Evolutionary conservation across 2,797 vertebrate species (phyloP).

Genomic region (Chaetophractus vellerosus): DNA sequence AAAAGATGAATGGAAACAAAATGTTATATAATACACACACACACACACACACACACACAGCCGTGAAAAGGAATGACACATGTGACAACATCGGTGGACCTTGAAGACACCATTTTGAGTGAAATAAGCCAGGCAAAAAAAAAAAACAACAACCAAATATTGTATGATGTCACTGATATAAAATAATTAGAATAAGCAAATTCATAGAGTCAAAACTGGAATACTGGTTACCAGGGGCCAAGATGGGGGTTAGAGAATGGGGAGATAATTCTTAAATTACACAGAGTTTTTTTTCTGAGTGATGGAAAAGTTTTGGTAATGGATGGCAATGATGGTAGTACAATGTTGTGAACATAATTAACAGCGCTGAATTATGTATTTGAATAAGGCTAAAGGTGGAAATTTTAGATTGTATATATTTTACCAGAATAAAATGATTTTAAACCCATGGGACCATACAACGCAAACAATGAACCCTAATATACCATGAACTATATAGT

Average conservation of each 20-base stretch:
- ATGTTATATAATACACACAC: neutral
- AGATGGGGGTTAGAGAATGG: too few species aligned
- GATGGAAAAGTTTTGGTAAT: neutral
- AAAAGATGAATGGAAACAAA: neutral
- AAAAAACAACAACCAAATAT: rapidly evolving
- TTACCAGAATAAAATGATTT: too few species aligned
- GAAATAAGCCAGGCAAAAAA: neutral
- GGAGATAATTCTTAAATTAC: too few species aligned
- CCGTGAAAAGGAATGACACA: neutral
- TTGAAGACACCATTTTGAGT: neutral
- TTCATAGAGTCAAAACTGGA: neutral
- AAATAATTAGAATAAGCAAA: neutral
- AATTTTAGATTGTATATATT: too few species aligned
- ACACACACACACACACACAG: neutral
- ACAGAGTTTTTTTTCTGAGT: neutral
- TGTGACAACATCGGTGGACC: neutral
- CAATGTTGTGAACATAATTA: too few species aligned
- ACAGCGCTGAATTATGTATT: too few species aligned
- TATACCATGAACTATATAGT: too few species aligned
- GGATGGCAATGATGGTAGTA: too few species aligned
- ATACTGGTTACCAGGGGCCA: neutral
- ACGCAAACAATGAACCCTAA: too few species aligned
- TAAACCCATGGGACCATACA: too few species aligned
- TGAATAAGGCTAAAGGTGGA: too few species aligned
- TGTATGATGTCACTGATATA: neutral